Evolutionary conservation across 2,113 vertebrate genomes (phyloP).

Genomic region (Genyomyrus donnyi): DNA sequence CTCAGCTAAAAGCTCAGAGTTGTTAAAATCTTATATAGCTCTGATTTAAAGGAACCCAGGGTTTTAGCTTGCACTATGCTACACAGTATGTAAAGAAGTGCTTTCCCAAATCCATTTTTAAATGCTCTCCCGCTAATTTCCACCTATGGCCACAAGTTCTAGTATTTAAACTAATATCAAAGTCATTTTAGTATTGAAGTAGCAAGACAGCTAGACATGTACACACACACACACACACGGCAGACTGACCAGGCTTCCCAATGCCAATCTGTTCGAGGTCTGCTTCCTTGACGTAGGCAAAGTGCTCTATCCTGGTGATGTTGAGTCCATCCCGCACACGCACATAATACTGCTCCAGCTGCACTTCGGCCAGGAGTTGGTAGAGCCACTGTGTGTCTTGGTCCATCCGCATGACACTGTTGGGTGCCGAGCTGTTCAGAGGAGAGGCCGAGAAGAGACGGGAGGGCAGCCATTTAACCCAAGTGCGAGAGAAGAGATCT

Average conservation of each 20-base stretch:
- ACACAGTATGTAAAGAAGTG: too few relatives aligned
- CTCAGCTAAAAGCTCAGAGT: too few relatives aligned
- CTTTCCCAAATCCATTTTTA: too few relatives aligned
- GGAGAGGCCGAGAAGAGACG: too few relatives aligned
- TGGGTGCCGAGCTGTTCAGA: constrained; percentile 20
- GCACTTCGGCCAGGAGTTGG: constrained; percentile 66
- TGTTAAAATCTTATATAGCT: too few relatives aligned
- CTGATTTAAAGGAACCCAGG: too few relatives aligned
- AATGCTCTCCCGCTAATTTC: too few relatives aligned
- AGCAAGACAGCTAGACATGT: neutral
- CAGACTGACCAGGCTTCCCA: constrained; percentile 71
- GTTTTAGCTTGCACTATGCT: too few relatives aligned
- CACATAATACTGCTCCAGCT: constrained; percentile 76
- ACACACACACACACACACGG: neutral
- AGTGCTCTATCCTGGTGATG: constrained; percentile 73
- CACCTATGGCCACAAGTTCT: too few relatives aligned
- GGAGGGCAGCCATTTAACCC: neutral
- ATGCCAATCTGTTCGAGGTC: constrained; percentile 79
- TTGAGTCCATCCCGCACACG: constrained; percentile 74
- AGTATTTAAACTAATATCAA: neutral
- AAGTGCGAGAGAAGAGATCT: neutral
- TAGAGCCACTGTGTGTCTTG: constrained; percentile 71
- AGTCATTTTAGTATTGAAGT: too few relatives aligned
- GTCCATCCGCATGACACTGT: constrained; percentile 64
- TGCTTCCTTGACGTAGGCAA: constrained; percentile 69